phyloP scores from a whole-genome alignment of 2,113 vertebrate genomes.

The Indicator maculatus region DNA sequence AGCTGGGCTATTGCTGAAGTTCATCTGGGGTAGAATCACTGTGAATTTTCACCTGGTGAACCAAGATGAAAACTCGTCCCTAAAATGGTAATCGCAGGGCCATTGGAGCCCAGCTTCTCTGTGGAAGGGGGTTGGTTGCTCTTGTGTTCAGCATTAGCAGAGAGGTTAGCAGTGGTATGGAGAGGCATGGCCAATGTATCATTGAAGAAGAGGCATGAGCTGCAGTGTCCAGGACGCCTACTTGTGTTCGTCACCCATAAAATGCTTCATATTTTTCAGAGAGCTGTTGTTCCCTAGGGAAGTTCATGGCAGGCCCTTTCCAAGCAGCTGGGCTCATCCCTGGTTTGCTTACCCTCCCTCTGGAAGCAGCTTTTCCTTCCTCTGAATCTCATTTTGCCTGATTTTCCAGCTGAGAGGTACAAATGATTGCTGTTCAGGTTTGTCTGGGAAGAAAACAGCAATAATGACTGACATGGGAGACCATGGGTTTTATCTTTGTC shows the following conservation, averaged over 20 bases:
- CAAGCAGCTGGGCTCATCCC: not conserved
- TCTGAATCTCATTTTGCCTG: constrained; percentile 29
- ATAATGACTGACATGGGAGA: constrained; percentile 47
- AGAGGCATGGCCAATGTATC: not conserved
- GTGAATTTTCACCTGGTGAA: not conserved
- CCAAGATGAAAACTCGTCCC: not conserved
- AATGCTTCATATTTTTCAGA: not conserved
- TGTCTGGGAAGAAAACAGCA: constrained; percentile 31
- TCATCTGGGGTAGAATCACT: not conserved
- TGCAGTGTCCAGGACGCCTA: not conserved
- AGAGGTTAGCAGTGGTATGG: not conserved
- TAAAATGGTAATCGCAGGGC: not conserved
- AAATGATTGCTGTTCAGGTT: constrained; percentile 51
- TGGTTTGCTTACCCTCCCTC: not conserved
- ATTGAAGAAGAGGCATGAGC: not conserved
- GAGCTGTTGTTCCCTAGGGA: not conserved
- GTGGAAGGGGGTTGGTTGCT: not conserved
- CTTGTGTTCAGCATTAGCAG: not conserved
- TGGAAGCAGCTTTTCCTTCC: constrained; percentile 30
- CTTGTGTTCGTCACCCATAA: not conserved
- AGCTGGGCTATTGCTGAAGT: not conserved
- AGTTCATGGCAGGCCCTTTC: not conserved
- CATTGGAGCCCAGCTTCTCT: not conserved
- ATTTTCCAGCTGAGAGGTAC: constrained; percentile 61
- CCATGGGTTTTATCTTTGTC: constrained; percentile 58